Percentiles rank a stretch among this genome's conserved stretches.
Conservation (phyloP, 2,888 invertebrate species). For the Trileptium ribeirensis region DNA sequence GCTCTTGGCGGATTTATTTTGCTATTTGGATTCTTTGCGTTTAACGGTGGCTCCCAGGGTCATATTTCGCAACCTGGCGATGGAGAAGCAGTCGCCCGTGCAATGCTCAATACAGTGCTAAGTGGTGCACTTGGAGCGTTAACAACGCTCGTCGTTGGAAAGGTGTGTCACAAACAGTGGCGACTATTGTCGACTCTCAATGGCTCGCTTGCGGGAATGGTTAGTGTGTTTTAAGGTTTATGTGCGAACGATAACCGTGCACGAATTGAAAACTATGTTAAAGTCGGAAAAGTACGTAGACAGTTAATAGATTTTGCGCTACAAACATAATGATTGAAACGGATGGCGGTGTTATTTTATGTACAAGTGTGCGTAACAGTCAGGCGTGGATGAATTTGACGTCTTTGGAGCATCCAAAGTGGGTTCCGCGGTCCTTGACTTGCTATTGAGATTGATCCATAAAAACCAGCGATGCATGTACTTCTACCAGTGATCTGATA, state of each 20-base stretch:
- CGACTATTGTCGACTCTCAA: slow-evolving; percentile 56
- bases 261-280: too few relatives aligned
- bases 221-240: slow-evolving; percentile 38
- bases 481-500: too few relatives aligned
- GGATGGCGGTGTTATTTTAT: too few relatives aligned
- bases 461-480: too few relatives aligned
- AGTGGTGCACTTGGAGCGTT: slow-evolving; percentile 56
- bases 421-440: too few relatives aligned
- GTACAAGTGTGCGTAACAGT: too few relatives aligned
- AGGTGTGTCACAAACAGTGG: slow-evolving; percentile 49
- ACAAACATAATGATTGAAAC: too few relatives aligned
- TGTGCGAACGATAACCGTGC: background rate
- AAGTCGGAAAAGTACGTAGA: too few relatives aligned
- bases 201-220: slow-evolving; percentile 57
- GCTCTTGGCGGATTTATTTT: slow-evolving; percentile 58
- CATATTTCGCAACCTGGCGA: slow-evolving; percentile 54
- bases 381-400: too few relatives aligned
- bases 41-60: slow-evolving; percentile 57
- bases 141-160: slow-evolving; percentile 49
- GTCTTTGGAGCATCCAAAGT: too few relatives aligned
- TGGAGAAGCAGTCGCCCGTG: slow-evolving; percentile 52
- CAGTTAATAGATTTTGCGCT: too few relatives aligned
- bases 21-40: slow-evolving; percentile 58
- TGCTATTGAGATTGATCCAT: too few relatives aligned
- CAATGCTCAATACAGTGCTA: slow-evolving; percentile 57